Evolutionary conservation across 2,113 vertebrate genomes (phyloP).

Genomic region (Pluvialis apricaria): DNA sequence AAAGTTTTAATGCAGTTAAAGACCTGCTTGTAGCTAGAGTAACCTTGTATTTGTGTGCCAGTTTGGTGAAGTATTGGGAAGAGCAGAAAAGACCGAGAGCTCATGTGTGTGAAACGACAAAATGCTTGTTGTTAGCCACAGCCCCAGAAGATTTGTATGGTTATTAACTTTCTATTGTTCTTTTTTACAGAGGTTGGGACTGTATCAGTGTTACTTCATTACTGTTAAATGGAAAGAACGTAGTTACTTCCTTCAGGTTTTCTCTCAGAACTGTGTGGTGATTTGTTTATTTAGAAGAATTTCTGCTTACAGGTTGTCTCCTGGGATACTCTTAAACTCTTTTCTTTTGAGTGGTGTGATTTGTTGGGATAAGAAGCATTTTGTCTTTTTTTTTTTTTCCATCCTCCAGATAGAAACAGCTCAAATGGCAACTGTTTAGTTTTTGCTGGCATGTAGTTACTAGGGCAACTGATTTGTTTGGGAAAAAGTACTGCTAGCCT

Average conservation of each 20-base stretch:
- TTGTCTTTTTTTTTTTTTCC: neutral
- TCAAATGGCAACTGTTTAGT: neutral
- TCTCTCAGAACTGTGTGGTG: neutral
- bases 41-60: neutral
- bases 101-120: neutral
- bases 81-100: neutral
- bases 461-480: slow-evolving; percentile 41
- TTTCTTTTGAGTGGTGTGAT: neutral
- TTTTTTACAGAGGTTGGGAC: neutral
- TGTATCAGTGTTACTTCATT: neutral
- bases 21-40: neutral
- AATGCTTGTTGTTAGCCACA: neutral
- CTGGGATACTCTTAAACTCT: neutral
- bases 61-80: neutral
- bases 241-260: slow-evolving; percentile 16
- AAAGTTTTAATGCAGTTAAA: neutral
- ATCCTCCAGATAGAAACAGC: neutral
- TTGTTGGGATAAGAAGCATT: neutral
- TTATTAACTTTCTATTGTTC: slow-evolving; percentile 23
- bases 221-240: slow-evolving; percentile 26
- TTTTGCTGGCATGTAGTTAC: slow-evolving; percentile 6
- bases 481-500: neutral
- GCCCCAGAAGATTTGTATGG: neutral
- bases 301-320: neutral
- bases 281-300: neutral